A percentile compares a stretch with the other conserved stretches of the same genome.
Evolutionary conservation across 2,797 vertebrate species (phyloP).

Genomic region (Anas acuta): DNA sequence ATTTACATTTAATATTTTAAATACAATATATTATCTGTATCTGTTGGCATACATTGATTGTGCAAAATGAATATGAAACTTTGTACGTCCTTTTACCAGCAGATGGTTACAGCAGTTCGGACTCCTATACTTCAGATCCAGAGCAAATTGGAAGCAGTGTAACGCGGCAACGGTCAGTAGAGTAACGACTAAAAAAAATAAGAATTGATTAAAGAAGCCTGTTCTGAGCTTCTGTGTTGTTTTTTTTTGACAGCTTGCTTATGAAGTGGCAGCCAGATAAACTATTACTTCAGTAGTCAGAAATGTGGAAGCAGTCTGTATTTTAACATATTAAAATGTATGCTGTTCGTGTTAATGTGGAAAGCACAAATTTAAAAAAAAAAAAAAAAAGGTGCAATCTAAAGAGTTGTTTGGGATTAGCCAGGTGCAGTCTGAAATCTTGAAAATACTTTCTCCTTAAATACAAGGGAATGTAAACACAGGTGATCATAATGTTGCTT

Average conservation of each 20-base stretch:
- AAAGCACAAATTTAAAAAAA: not conserved
- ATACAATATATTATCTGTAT: not conserved
- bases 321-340: not conserved
- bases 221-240: not conserved
- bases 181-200: not conserved
- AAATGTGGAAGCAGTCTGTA: not conserved
- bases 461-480: not conserved
- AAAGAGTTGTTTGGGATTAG: not conserved
- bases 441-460: not conserved
- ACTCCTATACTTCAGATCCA: conserved; percentile 94
- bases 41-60: not conserved
- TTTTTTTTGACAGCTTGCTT: not conserved
- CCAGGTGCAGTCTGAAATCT: not conserved
- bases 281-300: not conserved
- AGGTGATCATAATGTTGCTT: not conserved
- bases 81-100: conserved; percentile 75
- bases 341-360: not conserved
- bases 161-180: conserved; percentile 90
- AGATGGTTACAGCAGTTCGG: conserved; percentile 98
- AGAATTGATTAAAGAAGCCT: not conserved
- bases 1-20: not conserved
- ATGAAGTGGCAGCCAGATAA: not conserved
- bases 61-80: conserved; percentile 37
- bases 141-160: conserved; percentile 89
- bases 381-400: not conserved